Evolutionary conservation across 2,113 vertebrate genomes (phyloP).

Genomic region (Mixornis gularis): DNA sequence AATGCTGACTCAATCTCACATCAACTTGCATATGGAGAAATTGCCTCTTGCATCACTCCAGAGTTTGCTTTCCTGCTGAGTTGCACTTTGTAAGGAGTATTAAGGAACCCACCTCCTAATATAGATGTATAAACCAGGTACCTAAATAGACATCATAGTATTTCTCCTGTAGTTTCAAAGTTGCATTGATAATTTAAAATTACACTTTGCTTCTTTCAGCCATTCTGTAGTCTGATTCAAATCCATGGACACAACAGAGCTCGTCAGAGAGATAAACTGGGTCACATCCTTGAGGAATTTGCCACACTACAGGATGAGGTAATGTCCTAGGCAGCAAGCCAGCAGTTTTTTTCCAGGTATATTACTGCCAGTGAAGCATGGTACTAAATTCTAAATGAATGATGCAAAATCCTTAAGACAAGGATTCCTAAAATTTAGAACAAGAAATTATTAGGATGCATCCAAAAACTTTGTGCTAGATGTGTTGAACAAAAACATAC

Average conservation of each 20-base stretch:
- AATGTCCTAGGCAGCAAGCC: not conserved
- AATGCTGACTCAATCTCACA: not conserved
- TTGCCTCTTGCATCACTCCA: not conserved
- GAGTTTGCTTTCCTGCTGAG: not conserved
- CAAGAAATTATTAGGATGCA: not conserved
- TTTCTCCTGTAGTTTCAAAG: not conserved
- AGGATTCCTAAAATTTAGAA: not conserved
- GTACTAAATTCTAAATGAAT: not conserved
- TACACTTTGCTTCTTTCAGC: slow-evolving; percentile 71
- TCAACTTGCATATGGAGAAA: not conserved
- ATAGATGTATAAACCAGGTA: not conserved
- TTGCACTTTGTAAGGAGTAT: not conserved
- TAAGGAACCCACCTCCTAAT: not conserved
- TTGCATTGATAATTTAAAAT: not conserved
- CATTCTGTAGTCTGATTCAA: slow-evolving; percentile 96
- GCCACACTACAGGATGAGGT: slow-evolving; percentile 98
- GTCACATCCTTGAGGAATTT: slow-evolving; percentile 97
- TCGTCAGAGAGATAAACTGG: slow-evolving; percentile 95
- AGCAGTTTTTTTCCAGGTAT: not conserved
- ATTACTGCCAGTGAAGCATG: not conserved
- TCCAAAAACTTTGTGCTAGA: not conserved
- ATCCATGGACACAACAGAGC: slow-evolving; percentile 98
- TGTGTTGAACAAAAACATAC: not conserved
- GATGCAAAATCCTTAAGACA: not conserved
- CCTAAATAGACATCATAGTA: not conserved